Base-by-base conservation (phyloP, 2,888 invertebrate species). In the Schrankia costaestrigalis region DNA sequence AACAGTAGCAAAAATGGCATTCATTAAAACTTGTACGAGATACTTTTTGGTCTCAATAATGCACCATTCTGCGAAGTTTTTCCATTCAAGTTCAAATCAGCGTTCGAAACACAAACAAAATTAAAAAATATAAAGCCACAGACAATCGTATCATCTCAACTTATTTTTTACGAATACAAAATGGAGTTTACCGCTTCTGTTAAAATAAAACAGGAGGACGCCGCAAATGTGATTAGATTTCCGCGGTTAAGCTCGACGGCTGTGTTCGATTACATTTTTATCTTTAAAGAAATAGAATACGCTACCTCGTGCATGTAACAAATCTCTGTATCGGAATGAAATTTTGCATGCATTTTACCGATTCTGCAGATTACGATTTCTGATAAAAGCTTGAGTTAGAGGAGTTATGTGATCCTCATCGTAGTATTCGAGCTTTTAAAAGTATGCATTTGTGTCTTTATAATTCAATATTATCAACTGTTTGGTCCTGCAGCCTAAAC, bases 191-290 rank as follows among this genome's bases (percentile, higher is more conserved):
- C 18, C n/a, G 26, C 26, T 36, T 50, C 41, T 34, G 38, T 10
- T 37, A 35, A 30, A 45, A 56, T 43, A 29, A 45, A 51, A 36
- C 41, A 35, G 29, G 17, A 37, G 37, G 37, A 22, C 29, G 37
- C 49, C 60, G 31, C 46, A 58, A 58, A 60, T 61, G 50, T 56
- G 61, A 57, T 60, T 60, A 56, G 40, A 52, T 49, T 50, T 40
- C 31, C 30, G 48, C 37, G 56, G 53, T 49, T 46, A 36, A n/a
- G 37, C 34, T 30, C 36, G 19, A 21, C 30, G 35, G 35, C 38
- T 37, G 40, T 23, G 39, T 52, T 43, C 35, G 34, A 56, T 47
- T 35, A 32, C 22, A 43, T 47, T 42, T n/a, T 52, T 47, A 40
- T 44, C 31, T 44, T 43, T 28, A 19, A 33, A 42, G 31, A 40